phyloP scores from a whole-genome alignment of 30 jellyfish, hydroid and myxozoan genomes.

The Clytia hemisphaerica region DNA sequence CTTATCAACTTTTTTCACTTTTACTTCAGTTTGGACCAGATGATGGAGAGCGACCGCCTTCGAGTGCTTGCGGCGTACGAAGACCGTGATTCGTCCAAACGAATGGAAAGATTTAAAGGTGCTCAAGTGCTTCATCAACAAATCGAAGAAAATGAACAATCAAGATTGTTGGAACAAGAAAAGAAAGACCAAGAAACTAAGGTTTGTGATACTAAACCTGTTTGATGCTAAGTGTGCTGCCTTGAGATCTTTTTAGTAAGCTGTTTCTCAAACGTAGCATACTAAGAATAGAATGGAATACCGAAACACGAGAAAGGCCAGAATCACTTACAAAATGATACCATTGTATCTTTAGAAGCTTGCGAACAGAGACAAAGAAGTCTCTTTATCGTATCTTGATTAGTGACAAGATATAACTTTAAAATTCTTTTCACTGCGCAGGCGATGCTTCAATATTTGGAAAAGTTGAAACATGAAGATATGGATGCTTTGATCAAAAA shows the following conservation, averaged over 20 bases:
- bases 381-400: no score
- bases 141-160: constrained; percentile 72
- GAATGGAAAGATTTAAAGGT: constrained; percentile 75
- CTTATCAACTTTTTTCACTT: not conserved
- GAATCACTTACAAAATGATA: no score
- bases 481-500: constrained; percentile 71
- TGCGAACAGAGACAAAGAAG: no score
- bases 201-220: constrained; percentile 20
- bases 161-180: constrained; percentile 59
- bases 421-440: no score
- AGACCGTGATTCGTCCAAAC: constrained; percentile 59
- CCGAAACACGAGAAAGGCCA: no score
- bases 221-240: not conserved
- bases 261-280: no score
- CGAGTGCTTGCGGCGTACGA: constrained; percentile 83
- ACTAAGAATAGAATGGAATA: no score
- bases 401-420: no score
- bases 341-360: no score
- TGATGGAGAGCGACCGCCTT: constrained; percentile 96
- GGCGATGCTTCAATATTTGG: constrained; percentile 97
- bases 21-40: constrained; percentile 52
- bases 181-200: constrained; percentile 93
- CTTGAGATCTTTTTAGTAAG: no score
- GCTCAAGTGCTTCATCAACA: constrained; percentile 82
- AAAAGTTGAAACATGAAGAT: constrained; percentile 81